A percentile compares a stretch with the other conserved stretches of the same genome.
These are phyloP conservation scores for Parus major DNA, from an alignment of 2,113 vertebrate species.

Conservation along the genomic window DNA sequence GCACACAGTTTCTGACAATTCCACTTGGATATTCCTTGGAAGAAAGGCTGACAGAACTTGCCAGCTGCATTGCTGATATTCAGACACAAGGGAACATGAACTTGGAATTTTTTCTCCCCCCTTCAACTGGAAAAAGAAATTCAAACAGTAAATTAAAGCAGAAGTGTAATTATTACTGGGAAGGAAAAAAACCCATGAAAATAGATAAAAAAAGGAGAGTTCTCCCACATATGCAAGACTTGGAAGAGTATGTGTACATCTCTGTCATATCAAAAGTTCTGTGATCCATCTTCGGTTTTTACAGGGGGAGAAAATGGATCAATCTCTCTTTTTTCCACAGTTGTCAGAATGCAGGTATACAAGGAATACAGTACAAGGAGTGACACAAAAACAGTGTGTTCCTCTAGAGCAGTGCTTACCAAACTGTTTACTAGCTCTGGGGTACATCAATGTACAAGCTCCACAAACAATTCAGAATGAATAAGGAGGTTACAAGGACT, in stretches of 20 bases:
- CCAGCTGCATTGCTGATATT: neutral
- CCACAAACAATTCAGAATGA: neutral
- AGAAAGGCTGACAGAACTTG: neutral
- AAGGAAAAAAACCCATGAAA: neutral
- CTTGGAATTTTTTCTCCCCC: neutral
- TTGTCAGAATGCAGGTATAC: neutral
- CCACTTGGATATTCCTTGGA: neutral
- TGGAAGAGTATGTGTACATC: neutral
- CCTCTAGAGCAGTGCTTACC: neutral
- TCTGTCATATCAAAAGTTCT: neutral
- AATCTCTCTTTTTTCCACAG: neutral
- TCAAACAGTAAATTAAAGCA: neutral
- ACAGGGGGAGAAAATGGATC: neutral
- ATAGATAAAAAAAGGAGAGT: neutral
- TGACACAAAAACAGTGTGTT: neutral
- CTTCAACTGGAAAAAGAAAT: neutral
- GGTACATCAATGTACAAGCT: neutral
- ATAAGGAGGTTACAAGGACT: neutral
- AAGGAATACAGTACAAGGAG: neutral
- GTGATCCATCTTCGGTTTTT: neutral
- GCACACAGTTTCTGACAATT: neutral
- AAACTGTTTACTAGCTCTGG: neutral
- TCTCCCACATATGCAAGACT: neutral
- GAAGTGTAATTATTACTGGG: neutral
- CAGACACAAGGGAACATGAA: neutral